Evolutionary conservation across 2,888 invertebrate genomes (phyloP).

Genomic region (Thereva nobilitata): DNA sequence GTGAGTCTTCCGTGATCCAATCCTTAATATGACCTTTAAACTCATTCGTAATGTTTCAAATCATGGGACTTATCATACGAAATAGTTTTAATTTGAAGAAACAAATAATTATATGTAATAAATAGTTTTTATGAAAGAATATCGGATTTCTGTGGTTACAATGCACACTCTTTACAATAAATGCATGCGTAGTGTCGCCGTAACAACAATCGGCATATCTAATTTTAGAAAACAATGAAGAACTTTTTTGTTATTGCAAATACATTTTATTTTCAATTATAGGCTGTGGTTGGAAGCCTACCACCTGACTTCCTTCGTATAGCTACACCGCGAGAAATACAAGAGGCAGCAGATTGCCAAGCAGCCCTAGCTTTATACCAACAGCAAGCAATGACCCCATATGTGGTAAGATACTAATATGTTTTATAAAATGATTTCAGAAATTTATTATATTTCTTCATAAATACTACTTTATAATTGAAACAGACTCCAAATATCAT

Average conservation of each 20-base stretch:
- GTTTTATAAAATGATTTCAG: neutral
- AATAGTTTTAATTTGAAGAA: no score
- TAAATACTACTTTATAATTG: neutral
- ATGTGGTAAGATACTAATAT: slow-evolving; percentile 46
- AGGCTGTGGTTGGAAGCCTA: slow-evolving; percentile 49
- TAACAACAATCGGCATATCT: neutral
- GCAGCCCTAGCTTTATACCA: slow-evolving; percentile 50
- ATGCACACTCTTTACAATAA: slow-evolving; percentile 18
- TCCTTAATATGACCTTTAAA: no score
- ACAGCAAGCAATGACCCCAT: slow-evolving; percentile 48
- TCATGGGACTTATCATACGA: no score
- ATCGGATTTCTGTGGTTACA: neutral
- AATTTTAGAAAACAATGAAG: neutral
- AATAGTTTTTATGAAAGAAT: no score
- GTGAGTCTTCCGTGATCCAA: no score
- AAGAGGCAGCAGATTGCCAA: slow-evolving; percentile 50
- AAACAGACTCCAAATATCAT: slow-evolving; percentile 48
- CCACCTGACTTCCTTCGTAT: slow-evolving; percentile 51
- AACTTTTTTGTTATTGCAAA: slow-evolving; percentile 5
- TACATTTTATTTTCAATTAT: slow-evolving; percentile 9
- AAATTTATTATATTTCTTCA: neutral
- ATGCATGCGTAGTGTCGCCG: neutral
- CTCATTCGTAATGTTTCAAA: no score
- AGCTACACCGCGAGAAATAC: slow-evolving; percentile 46
- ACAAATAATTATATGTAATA: no score